Evolutionary conservation across 1,140 invertebrate species (phyloP), one percentile per base, ranked within the genome.

Genomic region (Trypoxylus dichotomus): DNA sequence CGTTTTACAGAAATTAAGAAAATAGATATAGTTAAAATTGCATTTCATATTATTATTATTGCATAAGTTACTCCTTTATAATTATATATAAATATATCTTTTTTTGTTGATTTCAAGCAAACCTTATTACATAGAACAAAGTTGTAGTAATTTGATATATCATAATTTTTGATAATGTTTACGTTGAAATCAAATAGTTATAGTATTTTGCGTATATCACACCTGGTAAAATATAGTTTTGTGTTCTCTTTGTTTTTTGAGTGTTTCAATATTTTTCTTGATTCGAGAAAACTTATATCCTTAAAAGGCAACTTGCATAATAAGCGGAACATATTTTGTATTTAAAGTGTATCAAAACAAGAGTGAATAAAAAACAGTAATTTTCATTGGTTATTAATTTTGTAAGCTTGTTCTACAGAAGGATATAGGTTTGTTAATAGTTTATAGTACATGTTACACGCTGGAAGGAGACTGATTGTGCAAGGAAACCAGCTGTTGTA

Each of bases 401-500:
- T 79, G 80, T 77, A 54, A 80, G 78, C 74, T 68, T 68, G 60
- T 24, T 68, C 19, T 27, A 68, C 8, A 41, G 29, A 74, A 75
- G 74, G 74, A 75, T 75, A 75, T 75, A 75, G 42, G 43, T 43
- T 79, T 81, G 27, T 79, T 81, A 80, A 83, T 84, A 83, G 83
- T 84, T 85, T 81, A 82, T 80, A 84, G 79, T 82, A 82, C 81
- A 83, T 83, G 81, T 85, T 84, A 80, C 76, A 83, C 80, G 79
- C 78, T 83, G 83, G 83, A 85, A 81, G 82, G 84, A 85, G 84
- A 85, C 84, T 85, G 84, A 85, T 79, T 81, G 83, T 84, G 81
- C 81, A 84, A 74, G 63, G 60, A 74, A 84, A 84, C 83, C 84
- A 85, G 84, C 84, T 80, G 82, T 82, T 83, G 81, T 85, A 82